These are phyloP conservation scores for Rhabdomys pumilio DNA, from an alignment of 2,797 vertebrate genomes.

Conservation along the genomic window DNA sequence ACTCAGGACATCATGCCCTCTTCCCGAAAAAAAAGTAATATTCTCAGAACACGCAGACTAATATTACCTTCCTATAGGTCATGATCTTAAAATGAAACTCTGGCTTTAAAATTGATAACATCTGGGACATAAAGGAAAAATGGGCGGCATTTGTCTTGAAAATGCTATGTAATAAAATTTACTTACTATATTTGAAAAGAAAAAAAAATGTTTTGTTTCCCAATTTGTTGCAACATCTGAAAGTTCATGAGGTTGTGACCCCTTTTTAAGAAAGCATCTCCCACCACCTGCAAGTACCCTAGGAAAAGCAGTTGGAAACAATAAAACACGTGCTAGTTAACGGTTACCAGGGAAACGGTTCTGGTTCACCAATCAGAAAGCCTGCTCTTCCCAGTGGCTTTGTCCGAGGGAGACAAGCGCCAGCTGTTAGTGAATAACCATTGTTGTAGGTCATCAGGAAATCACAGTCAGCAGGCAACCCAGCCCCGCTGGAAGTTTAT, in stretches of 20 bases:
- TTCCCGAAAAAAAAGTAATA: background rate
- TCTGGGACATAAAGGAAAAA: slow-evolving; percentile 86
- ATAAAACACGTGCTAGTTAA: slow-evolving; percentile 95
- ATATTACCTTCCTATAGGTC: slow-evolving; percentile 64
- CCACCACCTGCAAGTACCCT: slow-evolving; percentile 92
- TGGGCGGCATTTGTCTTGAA: slow-evolving; percentile 86
- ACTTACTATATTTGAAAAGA: slow-evolving; percentile 89
- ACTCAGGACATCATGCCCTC: background rate
- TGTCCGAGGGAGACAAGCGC: slow-evolving; percentile 90
- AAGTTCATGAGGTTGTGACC: slow-evolving; percentile 93
- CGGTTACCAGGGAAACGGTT: slow-evolving; percentile 93
- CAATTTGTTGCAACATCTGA: slow-evolving; percentile 94
- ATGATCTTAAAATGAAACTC: slow-evolving; percentile 73
- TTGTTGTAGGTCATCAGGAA: slow-evolving; percentile 90
- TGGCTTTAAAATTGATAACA: slow-evolving; percentile 85
- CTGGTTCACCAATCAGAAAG: slow-evolving; percentile 91
- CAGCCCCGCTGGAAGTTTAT: slow-evolving; percentile 84
- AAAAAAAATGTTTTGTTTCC: slow-evolving; percentile 88
- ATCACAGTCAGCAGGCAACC: slow-evolving; percentile 87
- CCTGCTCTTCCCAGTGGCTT: slow-evolving; percentile 90
- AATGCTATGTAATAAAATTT: slow-evolving; percentile 89
- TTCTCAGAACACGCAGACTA: background rate
- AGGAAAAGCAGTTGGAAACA: slow-evolving; percentile 93
- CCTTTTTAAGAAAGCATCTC: slow-evolving; percentile 90
- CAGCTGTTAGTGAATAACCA: slow-evolving; percentile 92